Conservation (phyloP, 2,113 vertebrate species). For the Corvus cornix region DNA sequence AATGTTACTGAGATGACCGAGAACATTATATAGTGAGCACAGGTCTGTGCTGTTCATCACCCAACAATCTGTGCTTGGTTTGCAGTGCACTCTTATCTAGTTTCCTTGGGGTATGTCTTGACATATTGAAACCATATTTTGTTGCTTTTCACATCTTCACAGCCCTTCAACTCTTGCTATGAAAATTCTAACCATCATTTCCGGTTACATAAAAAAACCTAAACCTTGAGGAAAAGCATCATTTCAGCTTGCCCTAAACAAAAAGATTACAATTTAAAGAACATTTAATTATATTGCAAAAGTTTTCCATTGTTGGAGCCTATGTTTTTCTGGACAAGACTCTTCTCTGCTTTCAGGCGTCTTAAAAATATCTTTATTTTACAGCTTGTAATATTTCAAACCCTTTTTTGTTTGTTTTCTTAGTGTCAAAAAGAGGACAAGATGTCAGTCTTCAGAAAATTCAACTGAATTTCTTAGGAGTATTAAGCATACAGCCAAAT, state of each 20-base stretch:
- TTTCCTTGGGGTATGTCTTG: constrained; percentile 8
- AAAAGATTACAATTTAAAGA: neutral
- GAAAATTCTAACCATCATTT: neutral
- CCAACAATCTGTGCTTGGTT: constrained; percentile 40
- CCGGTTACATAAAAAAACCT: neutral
- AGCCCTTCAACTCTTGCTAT: neutral
- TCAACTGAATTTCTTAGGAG: neutral
- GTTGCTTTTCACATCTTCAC: neutral
- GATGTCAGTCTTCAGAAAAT: neutral
- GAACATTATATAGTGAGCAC: neutral
- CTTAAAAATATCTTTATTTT: neutral
- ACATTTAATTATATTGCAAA: neutral
- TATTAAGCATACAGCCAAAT: neutral
- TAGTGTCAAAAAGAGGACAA: neutral
- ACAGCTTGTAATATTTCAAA: neutral
- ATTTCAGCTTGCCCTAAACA: neutral
- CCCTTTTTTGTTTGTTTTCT: neutral
- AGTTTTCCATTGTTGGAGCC: neutral
- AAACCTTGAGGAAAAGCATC: neutral
- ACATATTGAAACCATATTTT: constrained; percentile 48
- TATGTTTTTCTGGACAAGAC: neutral
- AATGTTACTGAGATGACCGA: neutral
- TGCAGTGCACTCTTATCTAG: neutral
- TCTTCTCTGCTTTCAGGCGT: neutral
- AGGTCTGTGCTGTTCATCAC: neutral